Conservation (phyloP, 64 coral and sea anemone genomes). For the Dendrophyllia cribrosa region DNA sequence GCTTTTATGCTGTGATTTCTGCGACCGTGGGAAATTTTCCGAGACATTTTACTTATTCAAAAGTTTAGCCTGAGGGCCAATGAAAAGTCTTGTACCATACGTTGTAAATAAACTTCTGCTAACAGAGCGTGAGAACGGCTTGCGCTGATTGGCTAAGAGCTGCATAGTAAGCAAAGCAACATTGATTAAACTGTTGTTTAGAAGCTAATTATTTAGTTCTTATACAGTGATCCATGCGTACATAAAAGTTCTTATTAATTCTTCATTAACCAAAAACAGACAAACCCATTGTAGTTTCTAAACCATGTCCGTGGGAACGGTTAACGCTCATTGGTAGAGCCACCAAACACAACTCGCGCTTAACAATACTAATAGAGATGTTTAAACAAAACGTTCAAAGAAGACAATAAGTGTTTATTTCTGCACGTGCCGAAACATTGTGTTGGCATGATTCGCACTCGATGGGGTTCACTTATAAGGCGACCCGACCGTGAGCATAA, state of each 20-base stretch:
- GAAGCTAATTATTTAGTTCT: slow-evolving; percentile 26
- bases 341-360: slow-evolving; percentile 18
- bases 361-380: slow-evolving; percentile 61
- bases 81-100: slow-evolving; percentile 33
- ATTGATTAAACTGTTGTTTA: slow-evolving; percentile 36
- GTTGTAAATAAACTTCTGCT: slow-evolving; percentile 49
- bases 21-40: slow-evolving; percentile 77
- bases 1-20: slow-evolving; percentile 66
- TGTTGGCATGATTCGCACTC: slow-evolving; percentile 54
- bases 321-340: slow-evolving; percentile 54
- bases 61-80: slow-evolving; percentile 55
- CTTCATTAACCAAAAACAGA: slow-evolving; percentile 61
- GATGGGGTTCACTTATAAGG: slow-evolving; percentile 23
- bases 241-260: slow-evolving; percentile 49
- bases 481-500: slow-evolving; percentile 43
- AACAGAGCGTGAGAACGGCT: slow-evolving; percentile 70
- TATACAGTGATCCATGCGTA: slow-evolving; percentile 30
- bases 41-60: slow-evolving; percentile 45
- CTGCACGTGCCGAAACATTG: slow-evolving; percentile 73
- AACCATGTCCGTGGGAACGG: slow-evolving; percentile 77
- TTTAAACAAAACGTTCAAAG: slow-evolving; percentile 55
- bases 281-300: slow-evolving; percentile 59
- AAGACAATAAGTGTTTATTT: slow-evolving; percentile 72
- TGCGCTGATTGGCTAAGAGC: slow-evolving; percentile 35
- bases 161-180: neutral